Evolutionary conservation across 1,140 invertebrate species (phyloP).

Genomic region (Drosophila navojoa): DNA sequence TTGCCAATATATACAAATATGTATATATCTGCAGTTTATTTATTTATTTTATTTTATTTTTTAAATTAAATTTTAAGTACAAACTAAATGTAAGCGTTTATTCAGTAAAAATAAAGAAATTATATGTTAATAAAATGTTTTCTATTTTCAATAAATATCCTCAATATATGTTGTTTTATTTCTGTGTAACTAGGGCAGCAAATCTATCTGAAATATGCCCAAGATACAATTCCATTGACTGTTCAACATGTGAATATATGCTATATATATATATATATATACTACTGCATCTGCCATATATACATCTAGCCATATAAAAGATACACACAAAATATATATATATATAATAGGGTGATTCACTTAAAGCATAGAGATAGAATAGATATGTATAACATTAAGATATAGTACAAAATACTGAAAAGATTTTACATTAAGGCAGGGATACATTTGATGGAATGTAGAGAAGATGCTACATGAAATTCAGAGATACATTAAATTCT

Average conservation of each 20-base stretch:
- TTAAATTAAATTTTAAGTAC: slow-evolving; percentile 2
- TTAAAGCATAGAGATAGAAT: not conserved
- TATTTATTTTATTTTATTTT: not conserved
- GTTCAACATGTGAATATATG: not conserved
- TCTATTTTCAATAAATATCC: slow-evolving; percentile 2
- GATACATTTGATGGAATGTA: too few relatives aligned
- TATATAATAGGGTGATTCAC: too few relatives aligned
- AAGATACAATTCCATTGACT: not conserved
- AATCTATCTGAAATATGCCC: not conserved
- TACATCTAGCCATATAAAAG: not conserved
- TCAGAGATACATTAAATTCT: too few relatives aligned
- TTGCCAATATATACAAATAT: not conserved
- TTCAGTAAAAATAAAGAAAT: slow-evolving; percentile 17
- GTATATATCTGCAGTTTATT: not conserved
- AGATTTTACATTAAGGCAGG: too few relatives aligned
- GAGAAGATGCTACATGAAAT: too few relatives aligned
- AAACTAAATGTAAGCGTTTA: not conserved
- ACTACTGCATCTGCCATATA: not conserved
- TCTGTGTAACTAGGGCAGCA: not conserved
- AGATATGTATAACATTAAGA: too few relatives aligned
- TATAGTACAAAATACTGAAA: too few relatives aligned
- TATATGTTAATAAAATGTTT: slow-evolving; percentile 12
- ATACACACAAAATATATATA: not conserved
- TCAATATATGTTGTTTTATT: slow-evolving; percentile 43
- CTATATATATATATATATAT: too few relatives aligned